Conservation (phyloP, 2,797 vertebrate genomes). For the Sylvia borin region DNA sequence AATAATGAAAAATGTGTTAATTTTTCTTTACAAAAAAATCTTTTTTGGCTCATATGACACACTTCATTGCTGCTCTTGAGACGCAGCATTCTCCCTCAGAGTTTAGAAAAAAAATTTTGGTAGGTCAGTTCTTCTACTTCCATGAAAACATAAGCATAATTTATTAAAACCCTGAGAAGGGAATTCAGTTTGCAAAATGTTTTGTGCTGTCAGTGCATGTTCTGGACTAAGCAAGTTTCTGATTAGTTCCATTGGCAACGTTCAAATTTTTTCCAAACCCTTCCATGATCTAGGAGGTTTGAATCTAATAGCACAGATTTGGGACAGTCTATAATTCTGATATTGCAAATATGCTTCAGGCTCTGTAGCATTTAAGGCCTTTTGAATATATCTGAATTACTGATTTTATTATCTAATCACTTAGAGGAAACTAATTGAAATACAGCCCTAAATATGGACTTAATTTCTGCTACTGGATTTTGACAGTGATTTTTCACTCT, state of each 20-base stretch:
- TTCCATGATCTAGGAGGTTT: neutral
- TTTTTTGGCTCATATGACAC: neutral
- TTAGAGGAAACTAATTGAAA: slow-evolving; percentile 22
- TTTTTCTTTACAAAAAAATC: neutral
- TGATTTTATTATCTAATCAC: slow-evolving; percentile 24
- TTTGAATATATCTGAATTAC: neutral
- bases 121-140: neutral
- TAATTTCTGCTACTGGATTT: neutral
- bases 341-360: neutral
- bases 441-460: neutral
- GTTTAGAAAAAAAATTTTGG: neutral
- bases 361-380: neutral
- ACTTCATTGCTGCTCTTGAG: neutral
- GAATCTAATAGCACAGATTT: neutral
- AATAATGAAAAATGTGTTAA: neutral
- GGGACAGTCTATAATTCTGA: neutral
- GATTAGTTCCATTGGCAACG: neutral
- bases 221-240: neutral
- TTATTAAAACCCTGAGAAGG: neutral
- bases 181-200: neutral
- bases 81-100: neutral
- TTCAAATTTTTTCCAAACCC: neutral
- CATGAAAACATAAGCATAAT: neutral
- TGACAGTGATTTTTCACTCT: neutral
- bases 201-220: neutral